Evolutionary conservation across 2,797 vertebrate genomes (phyloP).

Genomic region (Bufotes viridis): DNA sequence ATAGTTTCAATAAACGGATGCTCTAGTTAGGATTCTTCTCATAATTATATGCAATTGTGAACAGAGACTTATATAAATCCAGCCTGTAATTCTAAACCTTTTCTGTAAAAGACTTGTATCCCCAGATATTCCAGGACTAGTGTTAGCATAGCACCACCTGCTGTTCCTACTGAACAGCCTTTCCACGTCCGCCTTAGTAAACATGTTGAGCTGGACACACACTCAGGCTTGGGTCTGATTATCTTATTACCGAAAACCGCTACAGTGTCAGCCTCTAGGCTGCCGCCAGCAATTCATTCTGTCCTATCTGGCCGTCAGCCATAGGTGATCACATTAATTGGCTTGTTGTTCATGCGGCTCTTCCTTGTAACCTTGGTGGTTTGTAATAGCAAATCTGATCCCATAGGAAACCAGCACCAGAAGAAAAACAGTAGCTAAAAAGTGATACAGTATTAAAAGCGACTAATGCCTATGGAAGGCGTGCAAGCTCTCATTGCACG

Average conservation of each 20-base stretch:
- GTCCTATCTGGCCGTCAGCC: not conserved
- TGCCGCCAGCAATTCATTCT: not conserved
- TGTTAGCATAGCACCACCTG: too few species aligned
- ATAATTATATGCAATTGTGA: too few species aligned
- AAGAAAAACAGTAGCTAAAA: not conserved
- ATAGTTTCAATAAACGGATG: too few species aligned
- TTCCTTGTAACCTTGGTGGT: not conserved
- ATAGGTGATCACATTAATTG: not conserved
- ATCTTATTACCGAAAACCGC: not conserved
- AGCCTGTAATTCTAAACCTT: too few species aligned
- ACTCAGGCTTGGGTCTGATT: too few species aligned
- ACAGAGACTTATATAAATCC: too few species aligned
- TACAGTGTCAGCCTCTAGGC: not conserved
- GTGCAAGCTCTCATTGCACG: not conserved
- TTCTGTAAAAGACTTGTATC: too few species aligned
- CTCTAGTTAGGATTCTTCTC: too few species aligned
- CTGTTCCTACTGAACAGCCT: too few species aligned
- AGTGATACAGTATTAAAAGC: not conserved
- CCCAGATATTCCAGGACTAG: too few species aligned
- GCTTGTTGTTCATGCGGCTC: not conserved
- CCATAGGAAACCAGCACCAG: not conserved
- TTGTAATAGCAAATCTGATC: not conserved
- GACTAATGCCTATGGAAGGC: not conserved
- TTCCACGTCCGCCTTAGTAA: too few species aligned
- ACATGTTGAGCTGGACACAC: too few species aligned